phyloP scores from a whole-genome alignment of 2,888 invertebrate species.

The Papilio elwesi region DNA sequence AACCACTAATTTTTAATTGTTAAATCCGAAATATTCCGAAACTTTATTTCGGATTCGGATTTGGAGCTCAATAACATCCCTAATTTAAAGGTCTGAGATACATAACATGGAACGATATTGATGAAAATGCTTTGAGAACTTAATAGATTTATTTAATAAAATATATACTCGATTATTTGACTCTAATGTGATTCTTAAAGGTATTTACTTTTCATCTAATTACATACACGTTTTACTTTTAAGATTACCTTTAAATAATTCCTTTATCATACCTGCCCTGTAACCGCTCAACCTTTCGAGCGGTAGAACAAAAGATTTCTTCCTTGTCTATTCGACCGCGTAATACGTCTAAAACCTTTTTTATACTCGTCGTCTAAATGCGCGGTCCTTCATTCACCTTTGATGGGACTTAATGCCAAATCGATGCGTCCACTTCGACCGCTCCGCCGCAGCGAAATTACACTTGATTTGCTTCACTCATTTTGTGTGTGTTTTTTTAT shows the following conservation, averaged over 20 bases:
- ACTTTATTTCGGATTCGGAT: too few species aligned
- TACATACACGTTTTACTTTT: neutral
- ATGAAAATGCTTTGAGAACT: too few species aligned
- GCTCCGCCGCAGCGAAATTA: constrained; percentile 31
- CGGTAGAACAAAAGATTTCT: constrained; percentile 29
- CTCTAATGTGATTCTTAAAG: too few species aligned
- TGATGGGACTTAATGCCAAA: constrained; percentile 40
- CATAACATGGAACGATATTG: too few species aligned
- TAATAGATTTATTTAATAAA: too few species aligned
- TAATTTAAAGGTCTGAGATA: too few species aligned
- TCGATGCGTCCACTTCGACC: constrained; percentile 39
- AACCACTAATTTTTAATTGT: too few species aligned
- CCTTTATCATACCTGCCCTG: constrained; percentile 7
- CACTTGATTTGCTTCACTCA: constrained; percentile 36
- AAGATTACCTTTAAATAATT: constrained; percentile 4
- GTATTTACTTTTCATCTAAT: neutral
- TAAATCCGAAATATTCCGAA: too few species aligned
- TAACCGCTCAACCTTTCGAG: constrained; percentile 25
- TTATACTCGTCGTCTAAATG: constrained; percentile 28
- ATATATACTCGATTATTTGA: too few species aligned
- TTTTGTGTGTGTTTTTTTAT: constrained; percentile 30
- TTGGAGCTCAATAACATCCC: too few species aligned
- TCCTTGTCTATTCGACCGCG: constrained; percentile 25
- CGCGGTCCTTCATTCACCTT: constrained; percentile 33
- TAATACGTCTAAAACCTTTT: constrained; percentile 31